A percentile compares a stretch with the other conserved stretches of the same genome.
These are phyloP conservation scores for Sinotaia quadrata DNA, from an alignment of 2,888 invertebrate genomes.

Conservation along the genomic window DNA sequence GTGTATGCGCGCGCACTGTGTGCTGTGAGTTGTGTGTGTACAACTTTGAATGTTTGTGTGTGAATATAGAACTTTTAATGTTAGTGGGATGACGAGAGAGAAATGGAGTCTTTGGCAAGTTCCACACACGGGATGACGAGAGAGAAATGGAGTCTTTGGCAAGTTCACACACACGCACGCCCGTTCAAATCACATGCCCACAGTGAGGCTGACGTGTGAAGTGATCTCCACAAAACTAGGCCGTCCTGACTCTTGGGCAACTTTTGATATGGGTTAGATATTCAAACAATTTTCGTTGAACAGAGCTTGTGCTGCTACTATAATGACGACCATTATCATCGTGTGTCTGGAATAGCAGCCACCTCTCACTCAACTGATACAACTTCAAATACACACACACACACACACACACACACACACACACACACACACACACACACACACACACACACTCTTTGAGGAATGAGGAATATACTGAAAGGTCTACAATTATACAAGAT, in stretches of 20 bases:
- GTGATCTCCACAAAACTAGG: too few species aligned
- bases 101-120: background rate
- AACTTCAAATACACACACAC: too few species aligned
- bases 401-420: background rate
- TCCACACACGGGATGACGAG: background rate
- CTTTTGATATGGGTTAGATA: too few species aligned
- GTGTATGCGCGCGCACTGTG: background rate
- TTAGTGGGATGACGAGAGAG: background rate
- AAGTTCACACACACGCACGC: too few species aligned
- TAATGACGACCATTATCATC: background rate
- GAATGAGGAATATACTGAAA: background rate
- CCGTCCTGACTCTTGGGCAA: too few species aligned
- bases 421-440: background rate
- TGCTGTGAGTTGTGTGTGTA: background rate
- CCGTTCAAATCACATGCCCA: too few species aligned
- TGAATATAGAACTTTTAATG: too few species aligned
- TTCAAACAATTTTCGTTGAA: too few species aligned
- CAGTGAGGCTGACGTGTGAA: too few species aligned
- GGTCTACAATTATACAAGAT: background rate
- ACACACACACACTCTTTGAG: background rate
- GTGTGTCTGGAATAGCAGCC: background rate
- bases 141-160: background rate
- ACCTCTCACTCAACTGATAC: too few species aligned
- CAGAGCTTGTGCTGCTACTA: too few species aligned
- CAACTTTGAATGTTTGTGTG: background rate